Base-by-base conservation (phyloP, 1,140 invertebrate genomes). In the Trichonephila clavipes region DNA sequence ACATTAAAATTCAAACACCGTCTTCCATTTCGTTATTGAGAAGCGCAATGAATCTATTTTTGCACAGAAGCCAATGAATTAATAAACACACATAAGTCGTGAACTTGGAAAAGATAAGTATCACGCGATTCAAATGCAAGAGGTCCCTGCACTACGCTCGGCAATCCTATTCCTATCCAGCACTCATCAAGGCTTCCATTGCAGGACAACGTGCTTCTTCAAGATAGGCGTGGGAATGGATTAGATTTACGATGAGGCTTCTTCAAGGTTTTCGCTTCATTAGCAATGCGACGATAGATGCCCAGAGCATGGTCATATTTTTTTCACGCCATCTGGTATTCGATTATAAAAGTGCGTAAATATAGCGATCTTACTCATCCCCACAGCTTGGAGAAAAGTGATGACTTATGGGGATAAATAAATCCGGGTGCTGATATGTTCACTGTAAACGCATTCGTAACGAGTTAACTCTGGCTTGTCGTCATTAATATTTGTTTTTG, bases 281-380 rank as follows among this genome's bases (percentile, higher is more conserved):
- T 83, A 83, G 51, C 44, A 24, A 83, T 58, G 82, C 82, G 82
- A 58, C 51, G 82, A 83, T 58, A 51, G 82, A 83, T 16, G 82
- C 10, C 44, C 44, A 14, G 82, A 83, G 82, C 40, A n/a, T 19
- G 10, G 14, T n/a, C 21, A 58, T 83, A 58, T 83, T 59, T 82
- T 83, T 59, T 59, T 59, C 51, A 58, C 51, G 51, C 82, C 82
- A 83, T 59, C 44, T 83, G 82, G 82, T n/a, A 83, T 83, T 83
- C 44, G 82, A 83, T 83, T 83, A 83, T 58, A 58, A 59, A 83
- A 83, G 82, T 28, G 82, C 40, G 82, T 83, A 83, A 83, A 83
- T 83, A 83, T 83, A 83, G 82, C 82, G n/a, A 83, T 83, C 82
- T 83, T 77, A 77, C 72, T 77, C 72, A 77, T 77, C 72, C 34